Percentiles rank a stretch among this genome's conserved stretches.
These are phyloP conservation scores for Taphrorychus bicolor DNA, from an alignment of 2,888 invertebrate species.

Conservation along the genomic window DNA sequence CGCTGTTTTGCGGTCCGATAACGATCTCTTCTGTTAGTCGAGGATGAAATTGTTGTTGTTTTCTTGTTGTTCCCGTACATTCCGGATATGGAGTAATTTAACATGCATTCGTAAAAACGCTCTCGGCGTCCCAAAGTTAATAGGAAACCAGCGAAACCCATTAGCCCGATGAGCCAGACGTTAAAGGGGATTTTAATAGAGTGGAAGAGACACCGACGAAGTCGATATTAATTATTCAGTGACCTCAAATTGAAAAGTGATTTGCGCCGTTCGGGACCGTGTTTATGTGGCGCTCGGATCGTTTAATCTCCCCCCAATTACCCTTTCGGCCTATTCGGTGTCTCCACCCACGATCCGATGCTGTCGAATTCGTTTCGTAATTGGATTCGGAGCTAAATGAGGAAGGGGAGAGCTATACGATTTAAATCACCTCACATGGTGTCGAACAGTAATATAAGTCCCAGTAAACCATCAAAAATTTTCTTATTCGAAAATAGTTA, in stretches of 20 bases:
- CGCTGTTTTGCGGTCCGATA: not conserved
- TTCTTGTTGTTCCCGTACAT: not conserved
- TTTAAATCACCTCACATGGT: not conserved
- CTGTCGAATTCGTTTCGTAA: slow-evolving; percentile 45
- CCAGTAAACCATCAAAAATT: too few relatives aligned
- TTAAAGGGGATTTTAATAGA: slow-evolving; percentile 36
- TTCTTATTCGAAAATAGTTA: too few relatives aligned
- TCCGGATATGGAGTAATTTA: not conserved
- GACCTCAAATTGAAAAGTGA: slow-evolving; percentile 57
- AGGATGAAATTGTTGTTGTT: not conserved
- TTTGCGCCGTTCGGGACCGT: slow-evolving; percentile 54
- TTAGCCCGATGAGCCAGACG: slow-evolving; percentile 22
- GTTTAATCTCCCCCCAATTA: slow-evolving; percentile 59
- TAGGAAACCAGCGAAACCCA: slow-evolving; percentile 30
- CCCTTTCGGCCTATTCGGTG: slow-evolving; percentile 49
- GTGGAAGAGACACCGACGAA: slow-evolving; percentile 48
- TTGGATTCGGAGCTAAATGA: slow-evolving; percentile 15
- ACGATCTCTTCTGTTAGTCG: not conserved
- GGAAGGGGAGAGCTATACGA: not conserved
- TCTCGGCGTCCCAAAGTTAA: slow-evolving; percentile 4
- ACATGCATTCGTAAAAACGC: not conserved
- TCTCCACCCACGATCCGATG: slow-evolving; percentile 19
- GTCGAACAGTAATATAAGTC: not conserved
- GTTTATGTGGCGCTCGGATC: slow-evolving; percentile 58
- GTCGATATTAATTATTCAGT: slow-evolving; percentile 58